phyloP scores from a whole-genome alignment of 2,113 vertebrate genomes.

The Polypterus bichir region DNA sequence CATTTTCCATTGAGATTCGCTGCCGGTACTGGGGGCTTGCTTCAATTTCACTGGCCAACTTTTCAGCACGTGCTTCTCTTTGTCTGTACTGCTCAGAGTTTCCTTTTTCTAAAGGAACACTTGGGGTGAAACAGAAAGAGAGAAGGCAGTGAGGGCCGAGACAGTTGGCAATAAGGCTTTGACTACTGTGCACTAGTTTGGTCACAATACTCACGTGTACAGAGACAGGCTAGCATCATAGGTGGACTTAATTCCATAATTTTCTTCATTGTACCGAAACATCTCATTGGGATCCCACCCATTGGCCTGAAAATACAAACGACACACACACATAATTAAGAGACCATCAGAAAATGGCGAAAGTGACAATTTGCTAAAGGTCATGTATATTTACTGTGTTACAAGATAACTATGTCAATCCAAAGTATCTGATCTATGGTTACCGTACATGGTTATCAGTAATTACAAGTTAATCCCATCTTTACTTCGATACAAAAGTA shows the following conservation, averaged over 20 bases:
- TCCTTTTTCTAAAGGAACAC: conserved; percentile 52
- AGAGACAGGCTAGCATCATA: conserved; percentile 81
- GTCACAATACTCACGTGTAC: conserved; percentile 65
- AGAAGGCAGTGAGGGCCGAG: background rate
- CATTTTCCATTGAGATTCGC: conserved; percentile 69
- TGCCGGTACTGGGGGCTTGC: conserved; percentile 73
- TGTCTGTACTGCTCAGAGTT: conserved; percentile 67
- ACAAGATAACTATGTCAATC: too few species aligned
- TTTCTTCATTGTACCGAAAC: conserved; percentile 84
- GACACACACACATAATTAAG: background rate
- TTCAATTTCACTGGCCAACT: conserved; percentile 76
- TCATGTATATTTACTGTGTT: too few species aligned
- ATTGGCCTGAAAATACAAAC: conserved; percentile 54
- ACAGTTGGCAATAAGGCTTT: too few species aligned
- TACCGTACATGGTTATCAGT: too few species aligned
- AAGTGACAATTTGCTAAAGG: too few species aligned
- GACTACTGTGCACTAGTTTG: too few species aligned
- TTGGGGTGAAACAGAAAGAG: background rate
- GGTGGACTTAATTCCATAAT: conserved; percentile 78
- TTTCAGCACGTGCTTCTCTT: conserved; percentile 67
- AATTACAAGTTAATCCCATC: too few species aligned
- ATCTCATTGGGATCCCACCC: conserved; percentile 89
- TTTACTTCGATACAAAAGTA: too few species aligned
- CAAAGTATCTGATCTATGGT: too few species aligned
- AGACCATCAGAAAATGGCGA: too few species aligned